Conservation (phyloP, 64 coral and sea anemone species). For the Astreopora myriophthalma region DNA sequence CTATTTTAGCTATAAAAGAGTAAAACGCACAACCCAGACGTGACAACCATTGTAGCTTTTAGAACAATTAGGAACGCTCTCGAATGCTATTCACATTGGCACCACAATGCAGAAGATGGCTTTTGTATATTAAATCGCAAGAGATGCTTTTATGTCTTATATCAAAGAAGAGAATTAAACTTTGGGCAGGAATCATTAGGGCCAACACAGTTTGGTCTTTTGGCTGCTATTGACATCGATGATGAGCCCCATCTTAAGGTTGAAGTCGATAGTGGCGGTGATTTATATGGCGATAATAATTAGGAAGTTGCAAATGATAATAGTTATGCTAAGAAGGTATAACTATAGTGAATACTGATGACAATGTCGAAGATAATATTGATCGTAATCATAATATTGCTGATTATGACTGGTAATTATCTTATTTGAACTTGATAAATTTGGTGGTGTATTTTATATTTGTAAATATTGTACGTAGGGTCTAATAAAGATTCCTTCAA, state of each 20-base stretch:
- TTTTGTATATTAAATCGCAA: not conserved
- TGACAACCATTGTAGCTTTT: not conserved
- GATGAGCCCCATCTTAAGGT: no score
- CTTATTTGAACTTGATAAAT: not conserved
- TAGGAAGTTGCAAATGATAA: not conserved
- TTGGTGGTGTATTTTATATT: not conserved
- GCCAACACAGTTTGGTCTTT: not conserved
- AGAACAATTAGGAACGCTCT: not conserved
- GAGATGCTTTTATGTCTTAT: not conserved
- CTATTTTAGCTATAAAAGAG: not conserved
- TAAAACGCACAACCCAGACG: not conserved
- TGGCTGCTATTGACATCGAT: not conserved
- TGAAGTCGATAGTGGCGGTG: not conserved
- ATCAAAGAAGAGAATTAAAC: not conserved
- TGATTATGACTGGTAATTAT: not conserved
- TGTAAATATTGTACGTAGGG: not conserved
- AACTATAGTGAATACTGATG: no score
- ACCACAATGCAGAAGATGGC: not conserved
- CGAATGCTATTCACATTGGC: no score
- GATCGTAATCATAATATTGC: not conserved
- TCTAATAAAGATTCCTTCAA: not conserved
- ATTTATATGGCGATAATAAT: not conserved
- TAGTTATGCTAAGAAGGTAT: no score
- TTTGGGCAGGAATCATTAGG: not conserved
- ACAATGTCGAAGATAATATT: not conserved